Percentiles rank a stretch among this genome's conserved stretches.
These are phyloP conservation scores for Microtus pennsylvanicus DNA, from an alignment of 2,113 vertebrate genomes.

Conservation along the genomic window DNA sequence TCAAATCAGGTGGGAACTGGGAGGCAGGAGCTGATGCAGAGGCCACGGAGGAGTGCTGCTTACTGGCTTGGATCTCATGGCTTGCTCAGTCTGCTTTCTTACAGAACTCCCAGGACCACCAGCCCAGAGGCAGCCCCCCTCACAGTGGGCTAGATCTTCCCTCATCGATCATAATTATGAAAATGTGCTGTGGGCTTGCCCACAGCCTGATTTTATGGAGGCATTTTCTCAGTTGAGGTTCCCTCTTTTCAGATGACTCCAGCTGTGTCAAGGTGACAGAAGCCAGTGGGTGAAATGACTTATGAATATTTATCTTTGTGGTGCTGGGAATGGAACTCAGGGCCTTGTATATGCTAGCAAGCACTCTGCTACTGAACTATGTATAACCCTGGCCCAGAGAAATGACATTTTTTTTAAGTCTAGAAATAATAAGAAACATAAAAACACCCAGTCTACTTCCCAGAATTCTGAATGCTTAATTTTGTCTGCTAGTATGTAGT, in stretches of 20 bases:
- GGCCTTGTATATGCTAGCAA: not conserved
- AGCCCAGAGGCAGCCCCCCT: not conserved
- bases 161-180: not conserved
- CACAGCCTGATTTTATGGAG: not conserved
- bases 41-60: not conserved
- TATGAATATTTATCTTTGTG: not conserved
- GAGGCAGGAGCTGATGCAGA: not conserved
- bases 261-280: not conserved
- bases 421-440: too few species aligned
- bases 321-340: not conserved
- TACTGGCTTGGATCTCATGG: not conserved
- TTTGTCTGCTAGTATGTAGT: not conserved
- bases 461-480: not conserved
- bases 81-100: not conserved
- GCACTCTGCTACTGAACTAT: not conserved
- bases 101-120: not conserved
- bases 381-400: not conserved
- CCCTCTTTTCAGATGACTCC: not conserved
- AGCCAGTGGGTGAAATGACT: not conserved
- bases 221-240: not conserved
- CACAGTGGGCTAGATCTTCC: not conserved
- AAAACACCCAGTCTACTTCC: not conserved
- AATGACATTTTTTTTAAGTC: not conserved
- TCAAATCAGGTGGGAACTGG: not conserved
- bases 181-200: not conserved